These are phyloP conservation scores for Acipenser ruthenus DNA, from an alignment of 2,797 vertebrate species.

Conservation along the genomic window DNA sequence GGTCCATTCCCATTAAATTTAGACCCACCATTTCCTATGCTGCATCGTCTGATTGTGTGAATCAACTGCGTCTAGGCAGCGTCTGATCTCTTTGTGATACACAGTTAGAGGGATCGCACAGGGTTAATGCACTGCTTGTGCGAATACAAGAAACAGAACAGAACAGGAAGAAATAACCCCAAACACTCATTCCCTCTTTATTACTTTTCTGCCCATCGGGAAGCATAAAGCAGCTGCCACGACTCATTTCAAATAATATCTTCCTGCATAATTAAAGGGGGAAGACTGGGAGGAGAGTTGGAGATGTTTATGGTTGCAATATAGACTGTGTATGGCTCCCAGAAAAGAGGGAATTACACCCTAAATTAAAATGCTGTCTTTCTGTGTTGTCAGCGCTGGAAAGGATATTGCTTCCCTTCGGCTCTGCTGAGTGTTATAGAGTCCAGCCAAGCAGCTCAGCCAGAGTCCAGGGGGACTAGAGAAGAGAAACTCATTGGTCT, in stretches of 20 bases:
- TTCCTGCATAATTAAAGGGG: constrained; percentile 49
- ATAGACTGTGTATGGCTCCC: constrained; percentile 63
- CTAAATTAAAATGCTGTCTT: constrained; percentile 61
- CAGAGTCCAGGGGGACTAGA: constrained; percentile 3
- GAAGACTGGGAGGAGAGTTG: constrained; percentile 33
- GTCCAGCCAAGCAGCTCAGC: constrained; percentile 30
- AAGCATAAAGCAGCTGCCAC: constrained; percentile 45
- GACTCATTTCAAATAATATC: constrained; percentile 52
- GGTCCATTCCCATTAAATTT: too few relatives aligned
- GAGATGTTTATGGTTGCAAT: constrained; percentile 64
- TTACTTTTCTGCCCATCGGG: constrained; percentile 41
- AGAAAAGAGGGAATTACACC: constrained; percentile 56
- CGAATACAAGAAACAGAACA: constrained; percentile 10
- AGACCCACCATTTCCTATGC: too few relatives aligned
- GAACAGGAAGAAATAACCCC: constrained; percentile 27
- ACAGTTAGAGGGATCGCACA: too few relatives aligned
- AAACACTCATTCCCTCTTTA: constrained; percentile 39
- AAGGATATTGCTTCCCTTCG: constrained; percentile 34
- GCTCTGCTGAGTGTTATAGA: constrained; percentile 19
- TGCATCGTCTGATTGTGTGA: too few relatives aligned
- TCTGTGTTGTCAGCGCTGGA: constrained; percentile 42
- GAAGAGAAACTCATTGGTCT: too few relatives aligned
- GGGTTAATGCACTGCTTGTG: too few relatives aligned
- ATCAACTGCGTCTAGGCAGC: too few relatives aligned
- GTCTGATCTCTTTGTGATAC: too few relatives aligned